These are phyloP conservation scores for Tiphia femorata DNA, from an alignment of 2,888 invertebrate species.

Conservation along the genomic window DNA sequence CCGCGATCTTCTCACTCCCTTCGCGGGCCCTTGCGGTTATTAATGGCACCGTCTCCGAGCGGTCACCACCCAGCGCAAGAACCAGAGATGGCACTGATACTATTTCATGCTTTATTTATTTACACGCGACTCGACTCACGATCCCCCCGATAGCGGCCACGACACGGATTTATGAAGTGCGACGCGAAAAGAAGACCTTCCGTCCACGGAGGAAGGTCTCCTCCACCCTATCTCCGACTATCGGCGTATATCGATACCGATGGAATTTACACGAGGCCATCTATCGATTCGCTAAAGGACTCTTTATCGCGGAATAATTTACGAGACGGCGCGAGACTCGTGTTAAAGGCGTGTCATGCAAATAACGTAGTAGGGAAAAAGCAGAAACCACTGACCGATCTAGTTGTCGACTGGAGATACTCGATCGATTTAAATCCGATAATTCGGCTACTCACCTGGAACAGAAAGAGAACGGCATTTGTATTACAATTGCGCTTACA, in stretches of 20 bases:
- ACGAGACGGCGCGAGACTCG: too few relatives aligned
- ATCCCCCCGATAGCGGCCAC: slow-evolving; percentile 41
- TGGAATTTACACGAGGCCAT: too few relatives aligned
- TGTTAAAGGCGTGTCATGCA: too few relatives aligned
- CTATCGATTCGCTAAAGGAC: slow-evolving; percentile 13
- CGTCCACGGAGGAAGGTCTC: slow-evolving; percentile 5
- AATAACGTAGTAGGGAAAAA: too few relatives aligned
- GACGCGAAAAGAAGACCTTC: slow-evolving; percentile 28
- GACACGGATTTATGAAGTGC: slow-evolving; percentile 52
- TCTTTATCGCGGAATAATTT: too few relatives aligned
- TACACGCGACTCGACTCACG: slow-evolving; percentile 49
- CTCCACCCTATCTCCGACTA: slow-evolving; percentile 4
- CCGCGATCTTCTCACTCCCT: background rate
- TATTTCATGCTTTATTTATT: slow-evolving; percentile 55
- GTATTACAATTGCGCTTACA: too few relatives aligned
- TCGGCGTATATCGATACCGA: too few relatives aligned
- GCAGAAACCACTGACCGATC: too few relatives aligned
- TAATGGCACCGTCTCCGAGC: slow-evolving; percentile 48
- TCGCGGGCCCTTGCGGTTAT: slow-evolving; percentile 36
- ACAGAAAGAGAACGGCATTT: slow-evolving; percentile 31
- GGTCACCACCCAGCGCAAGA: slow-evolving; percentile 45
- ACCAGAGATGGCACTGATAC: slow-evolving; percentile 51
- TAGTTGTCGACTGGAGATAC: too few relatives aligned
- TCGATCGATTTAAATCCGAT: too few relatives aligned
- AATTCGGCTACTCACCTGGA: slow-evolving; percentile 51